Base-by-base conservation (phyloP, 2,113 vertebrate genomes). In the Lethenteron reissneri region DNA sequence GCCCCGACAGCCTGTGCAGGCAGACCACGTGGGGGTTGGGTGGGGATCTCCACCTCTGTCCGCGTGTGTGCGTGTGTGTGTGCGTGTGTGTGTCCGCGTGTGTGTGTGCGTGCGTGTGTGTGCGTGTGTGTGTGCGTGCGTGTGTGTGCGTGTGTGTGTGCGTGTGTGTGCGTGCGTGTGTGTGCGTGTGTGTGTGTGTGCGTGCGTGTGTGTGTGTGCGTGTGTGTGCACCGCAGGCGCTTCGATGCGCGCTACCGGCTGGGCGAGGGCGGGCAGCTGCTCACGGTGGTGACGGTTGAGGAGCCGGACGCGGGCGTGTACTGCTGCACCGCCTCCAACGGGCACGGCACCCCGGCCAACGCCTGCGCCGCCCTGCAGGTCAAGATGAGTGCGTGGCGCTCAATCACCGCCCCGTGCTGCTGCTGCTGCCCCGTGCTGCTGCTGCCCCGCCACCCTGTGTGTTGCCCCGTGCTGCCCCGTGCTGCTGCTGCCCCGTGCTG, bases 301-400 rank as follows among this genome's bases (percentile, higher is more conserved):
- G 92, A 97, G 73, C 82, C 82, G 0, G 94, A 99, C 1, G 91
- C 85, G 0, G 94, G 92, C 10, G 84, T 94, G 70, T 99, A 96
- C 76, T 99, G 94, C 78, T 99, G 94, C 77, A 77, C 81, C 0
- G 92, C 91, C 6, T 84, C 83, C 56, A 97, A 99, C 0, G 89
- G 91, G 0, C 78, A 95, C 2, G 92, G 91, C 73, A 82, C 83
- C 1, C 78, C 88, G 0, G 88, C 83, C 0, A 87, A 90, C 79
- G 97, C 89, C 72, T 99, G 94, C 12, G 94, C 91, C 3, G 94
- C 94, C 5, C 83, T 99, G 69, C 94, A 99, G 81, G 86, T 99
- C 41, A 99, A 99, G 83, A 99, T 97, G 90, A 86, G 94, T 99
- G 85, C 76, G 94, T 89, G 71, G 12, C 15, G 70, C 62, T 74